Percentiles rank a stretch among this genome's conserved stretches.
Conservation (phyloP, 2,113 vertebrate genomes). For the Crotalus helleri region DNA sequence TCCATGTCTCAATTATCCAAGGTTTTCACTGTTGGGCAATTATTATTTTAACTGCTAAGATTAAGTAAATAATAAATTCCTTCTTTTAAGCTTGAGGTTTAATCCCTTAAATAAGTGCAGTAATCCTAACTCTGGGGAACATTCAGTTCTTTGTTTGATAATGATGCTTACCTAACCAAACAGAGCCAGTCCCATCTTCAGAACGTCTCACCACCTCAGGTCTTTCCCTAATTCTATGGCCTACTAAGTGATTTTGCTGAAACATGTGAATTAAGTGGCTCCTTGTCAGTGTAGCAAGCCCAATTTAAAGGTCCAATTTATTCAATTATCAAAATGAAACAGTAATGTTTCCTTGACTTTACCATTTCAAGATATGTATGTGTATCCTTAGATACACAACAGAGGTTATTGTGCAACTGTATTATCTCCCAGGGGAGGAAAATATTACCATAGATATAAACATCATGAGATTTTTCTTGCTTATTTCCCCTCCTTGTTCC, state of each 20-base stretch:
- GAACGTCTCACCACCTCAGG: neutral
- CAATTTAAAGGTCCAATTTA: neutral
- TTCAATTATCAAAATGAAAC: neutral
- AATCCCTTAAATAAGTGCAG: neutral
- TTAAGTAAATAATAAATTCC: neutral
- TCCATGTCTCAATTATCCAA: neutral
- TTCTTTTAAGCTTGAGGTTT: neutral
- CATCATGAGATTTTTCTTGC: neutral
- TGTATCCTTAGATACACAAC: neutral
- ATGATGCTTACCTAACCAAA: neutral
- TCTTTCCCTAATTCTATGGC: neutral
- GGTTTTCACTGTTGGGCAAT: neutral
- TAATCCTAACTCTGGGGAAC: neutral
- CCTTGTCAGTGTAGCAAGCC: neutral
- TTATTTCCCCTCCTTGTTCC: neutral
- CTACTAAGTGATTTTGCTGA: neutral
- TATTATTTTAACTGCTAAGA: neutral
- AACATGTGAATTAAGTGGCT: neutral
- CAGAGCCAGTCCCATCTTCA: neutral
- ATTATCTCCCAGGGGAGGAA: neutral
- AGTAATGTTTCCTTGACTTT: neutral
- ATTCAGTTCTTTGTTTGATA: neutral
- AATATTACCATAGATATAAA: neutral
- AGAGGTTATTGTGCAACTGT: neutral
- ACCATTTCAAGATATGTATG: neutral